Conservation (phyloP, 2,888 invertebrate species). For the Drosophila engyochracea region DNA sequence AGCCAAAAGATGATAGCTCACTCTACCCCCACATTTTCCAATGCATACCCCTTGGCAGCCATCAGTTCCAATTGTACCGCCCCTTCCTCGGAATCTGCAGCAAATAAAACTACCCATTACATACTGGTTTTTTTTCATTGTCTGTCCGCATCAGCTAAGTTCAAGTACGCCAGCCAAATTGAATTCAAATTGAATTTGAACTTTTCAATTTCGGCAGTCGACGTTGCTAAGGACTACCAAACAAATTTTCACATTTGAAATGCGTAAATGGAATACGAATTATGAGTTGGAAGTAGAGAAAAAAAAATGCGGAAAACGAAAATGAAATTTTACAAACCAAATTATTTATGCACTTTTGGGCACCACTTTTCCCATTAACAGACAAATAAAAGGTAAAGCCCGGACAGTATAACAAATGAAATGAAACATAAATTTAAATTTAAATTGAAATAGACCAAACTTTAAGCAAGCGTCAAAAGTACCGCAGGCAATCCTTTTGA, state of each 20-base stretch:
- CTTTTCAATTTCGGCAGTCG: slow-evolving; percentile 82
- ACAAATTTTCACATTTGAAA: slow-evolving; percentile 63
- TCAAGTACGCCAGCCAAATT: slow-evolving; percentile 76
- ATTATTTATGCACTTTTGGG: slow-evolving; percentile 77
- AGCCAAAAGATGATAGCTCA: not conserved
- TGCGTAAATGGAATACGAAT: slow-evolving; percentile 75
- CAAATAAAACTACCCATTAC: slow-evolving; percentile 66
- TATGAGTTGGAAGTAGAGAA: slow-evolving; percentile 56
- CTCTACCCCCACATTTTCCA: not conserved
- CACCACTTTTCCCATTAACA: slow-evolving; percentile 66
- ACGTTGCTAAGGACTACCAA: slow-evolving; percentile 27
- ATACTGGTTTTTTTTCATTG: slow-evolving; percentile 43
- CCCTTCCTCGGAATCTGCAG: slow-evolving; percentile 1
- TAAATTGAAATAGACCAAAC: slow-evolving; percentile 59
- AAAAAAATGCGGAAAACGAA: slow-evolving; percentile 45
- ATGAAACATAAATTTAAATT: slow-evolving; percentile 74
- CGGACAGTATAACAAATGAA: slow-evolving; percentile 61
- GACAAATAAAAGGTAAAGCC: slow-evolving; percentile 29
- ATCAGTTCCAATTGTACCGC: not conserved
- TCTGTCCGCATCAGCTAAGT: slow-evolving; percentile 58
- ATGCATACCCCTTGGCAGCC: slow-evolving; percentile 8
- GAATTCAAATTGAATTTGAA: slow-evolving; percentile 85
- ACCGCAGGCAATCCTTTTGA: slow-evolving; percentile 44
- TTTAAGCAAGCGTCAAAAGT: slow-evolving; percentile 46
- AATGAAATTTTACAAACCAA: slow-evolving; percentile 77